Conservation (phyloP, 2,797 vertebrate species). For the Anolis apletophallus region DNA sequence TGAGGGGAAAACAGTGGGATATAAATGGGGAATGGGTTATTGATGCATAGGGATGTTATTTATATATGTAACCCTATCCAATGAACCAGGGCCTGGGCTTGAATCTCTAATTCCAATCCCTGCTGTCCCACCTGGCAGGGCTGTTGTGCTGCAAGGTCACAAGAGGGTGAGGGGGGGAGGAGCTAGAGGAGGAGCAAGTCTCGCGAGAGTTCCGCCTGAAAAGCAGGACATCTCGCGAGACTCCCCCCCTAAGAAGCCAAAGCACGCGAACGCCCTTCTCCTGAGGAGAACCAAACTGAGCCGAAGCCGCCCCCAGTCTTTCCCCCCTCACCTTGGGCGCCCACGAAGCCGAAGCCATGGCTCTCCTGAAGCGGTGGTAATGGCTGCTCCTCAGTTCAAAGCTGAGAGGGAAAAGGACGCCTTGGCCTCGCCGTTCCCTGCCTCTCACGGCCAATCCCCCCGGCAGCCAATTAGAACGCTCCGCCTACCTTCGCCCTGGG, state of each 20-base stretch:
- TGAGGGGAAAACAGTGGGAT: too few species aligned
- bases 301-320: not conserved
- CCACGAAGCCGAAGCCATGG: conserved; percentile 69
- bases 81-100: too few species aligned
- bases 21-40: too few species aligned
- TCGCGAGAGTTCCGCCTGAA: not conserved
- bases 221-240: not conserved
- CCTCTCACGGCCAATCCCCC: not conserved
- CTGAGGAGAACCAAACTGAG: too few species aligned
- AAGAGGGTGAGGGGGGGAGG: too few species aligned
- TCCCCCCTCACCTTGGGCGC: conserved; percentile 65
- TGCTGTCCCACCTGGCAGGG: not conserved
- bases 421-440: not conserved
- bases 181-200: not conserved
- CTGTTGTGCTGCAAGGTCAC: not conserved
- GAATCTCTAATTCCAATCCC: too few species aligned
- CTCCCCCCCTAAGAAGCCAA: not conserved
- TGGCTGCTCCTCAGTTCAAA: too few species aligned
- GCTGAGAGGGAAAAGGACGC: too few species aligned
- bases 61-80: too few species aligned
- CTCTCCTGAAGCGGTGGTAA: not conserved
- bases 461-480: not conserved
- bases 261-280: too few species aligned
- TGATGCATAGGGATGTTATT: too few species aligned
- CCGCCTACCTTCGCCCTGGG: too few species aligned